Percentiles rank a stretch among this genome's conserved stretches.
Conservation (phyloP, 2,888 invertebrate genomes). For the Micropterix aruncella region DNA sequence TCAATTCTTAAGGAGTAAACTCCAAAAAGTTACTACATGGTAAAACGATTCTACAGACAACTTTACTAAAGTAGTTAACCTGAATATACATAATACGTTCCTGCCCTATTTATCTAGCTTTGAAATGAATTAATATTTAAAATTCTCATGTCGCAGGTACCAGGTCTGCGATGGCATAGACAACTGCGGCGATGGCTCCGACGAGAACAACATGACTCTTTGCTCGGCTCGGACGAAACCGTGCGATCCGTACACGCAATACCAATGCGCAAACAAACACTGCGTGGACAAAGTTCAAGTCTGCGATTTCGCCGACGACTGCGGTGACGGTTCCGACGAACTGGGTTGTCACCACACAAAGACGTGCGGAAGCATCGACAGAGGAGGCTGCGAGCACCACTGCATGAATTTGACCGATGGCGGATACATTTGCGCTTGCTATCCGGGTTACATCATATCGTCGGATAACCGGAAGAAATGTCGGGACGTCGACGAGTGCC, state of each 20-base stretch:
- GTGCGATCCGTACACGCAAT: slow-evolving; percentile 67
- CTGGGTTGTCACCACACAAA: slow-evolving; percentile 69
- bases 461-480: slow-evolving; percentile 71
- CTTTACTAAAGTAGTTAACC: too few relatives aligned
- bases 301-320: slow-evolving; percentile 84
- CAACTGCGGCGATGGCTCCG: slow-evolving; percentile 90
- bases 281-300: slow-evolving; percentile 68
- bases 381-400: slow-evolving; percentile 80
- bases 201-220: slow-evolving; percentile 89
- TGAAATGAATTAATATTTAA: neutral
- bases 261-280: slow-evolving; percentile 75
- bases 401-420: slow-evolving; percentile 73
- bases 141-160: slow-evolving; percentile 28
- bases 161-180: slow-evolving; percentile 85
- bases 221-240: slow-evolving; percentile 64
- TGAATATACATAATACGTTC: too few relatives aligned
- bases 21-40: too few relatives aligned
- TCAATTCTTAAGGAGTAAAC: too few relatives aligned
- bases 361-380: slow-evolving; percentile 33
- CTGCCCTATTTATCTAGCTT: too few relatives aligned
- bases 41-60: neutral
- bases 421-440: slow-evolving; percentile 87
- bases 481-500: slow-evolving; percentile 83
- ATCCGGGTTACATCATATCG: slow-evolving; percentile 72
- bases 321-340: slow-evolving; percentile 83